Evolutionary conservation across 2,888 invertebrate genomes (phyloP), one percentile per base, ranked within the genome.

Genomic region (Eugnorisma glareosa): DNA sequence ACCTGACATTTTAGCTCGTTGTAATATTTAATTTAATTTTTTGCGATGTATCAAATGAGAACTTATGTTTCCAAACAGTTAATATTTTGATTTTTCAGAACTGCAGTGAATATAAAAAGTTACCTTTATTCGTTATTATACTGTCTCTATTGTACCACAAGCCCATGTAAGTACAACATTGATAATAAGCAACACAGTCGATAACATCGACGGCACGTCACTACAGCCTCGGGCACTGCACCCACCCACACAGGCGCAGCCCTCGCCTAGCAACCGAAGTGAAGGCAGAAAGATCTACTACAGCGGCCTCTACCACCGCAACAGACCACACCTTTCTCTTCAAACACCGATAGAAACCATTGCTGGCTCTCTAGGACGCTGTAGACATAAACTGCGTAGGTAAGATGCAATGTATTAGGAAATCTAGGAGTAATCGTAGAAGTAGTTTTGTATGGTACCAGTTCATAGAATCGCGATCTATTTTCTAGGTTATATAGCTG

Each of bases 241-340:
- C 95, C 92, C 95, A 93, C 95, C 6, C 93, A 94, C 94, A 95
- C 95, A 92, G 5, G 45, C 91, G 83, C 83, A 89, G 43, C 74
- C 24, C 88, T 91, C 91, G 94, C 94, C 89, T 96, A 94, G 96
- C 95, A 96, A 96, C 96, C 84, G 90, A 94, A 95, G 94, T 95
- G 94, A 95, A 95, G 94, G 95, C 95, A 95, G 93, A 94, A 93
- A 94, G 93, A 95, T 95, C 93, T 93, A 94, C 93, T 92, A 90
- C 88, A 89, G 81, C 68, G 78, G 70, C 91, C 82, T 70, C 76
- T 86, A 91, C 88, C 86, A 80, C 74, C 67, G 75, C 82, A 88
- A 85, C 85, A 85, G 54, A n/a, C 73, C 77, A 76, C 70, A 67
- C 28, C 73, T 88, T 78, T 87, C 75, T 70, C 48, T 70, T 74